Evolutionary conservation across 64 coral and sea anemone species (phyloP).

Genomic region (Montipora sp.): DNA sequence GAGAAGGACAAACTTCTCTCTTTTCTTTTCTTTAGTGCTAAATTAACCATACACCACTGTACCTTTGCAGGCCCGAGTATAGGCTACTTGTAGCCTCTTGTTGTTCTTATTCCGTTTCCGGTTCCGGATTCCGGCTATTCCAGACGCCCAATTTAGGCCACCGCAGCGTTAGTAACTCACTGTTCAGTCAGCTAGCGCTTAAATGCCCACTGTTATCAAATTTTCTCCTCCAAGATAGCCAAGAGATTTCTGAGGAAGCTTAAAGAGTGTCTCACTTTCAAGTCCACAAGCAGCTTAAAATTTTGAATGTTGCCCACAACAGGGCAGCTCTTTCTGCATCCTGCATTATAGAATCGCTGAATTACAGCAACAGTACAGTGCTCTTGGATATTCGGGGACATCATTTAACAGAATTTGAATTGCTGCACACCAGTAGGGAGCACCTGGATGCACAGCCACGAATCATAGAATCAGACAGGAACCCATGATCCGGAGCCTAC

Average conservation of each 20-base stretch:
- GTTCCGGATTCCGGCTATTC: too few relatives aligned
- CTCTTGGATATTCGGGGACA: background rate
- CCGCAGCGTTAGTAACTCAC: background rate
- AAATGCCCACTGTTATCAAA: background rate
- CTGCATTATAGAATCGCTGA: slow-evolving; percentile 1
- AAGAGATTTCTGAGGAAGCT: background rate
- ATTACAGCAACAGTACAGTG: background rate
- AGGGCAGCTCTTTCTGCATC: slow-evolving; percentile 1
- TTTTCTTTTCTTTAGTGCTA: too few relatives aligned
- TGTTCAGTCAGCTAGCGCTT: background rate
- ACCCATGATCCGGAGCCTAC: too few relatives aligned
- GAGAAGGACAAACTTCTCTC: too few relatives aligned
- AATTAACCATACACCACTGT: too few relatives aligned
- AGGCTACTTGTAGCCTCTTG: too few relatives aligned
- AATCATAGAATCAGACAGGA: background rate
- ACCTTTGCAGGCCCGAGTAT: too few relatives aligned
- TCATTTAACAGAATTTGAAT: too few relatives aligned
- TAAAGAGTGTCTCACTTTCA: background rate
- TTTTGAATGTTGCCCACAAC: background rate
- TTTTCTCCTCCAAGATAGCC: background rate
- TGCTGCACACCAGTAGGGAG: too few relatives aligned
- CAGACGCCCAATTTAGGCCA: background rate
- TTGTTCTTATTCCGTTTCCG: too few relatives aligned
- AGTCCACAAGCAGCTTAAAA: background rate
- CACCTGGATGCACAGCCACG: background rate